Evolutionary conservation across 2,113 vertebrate genomes (phyloP).

Genomic region (Sterna hirundo): DNA sequence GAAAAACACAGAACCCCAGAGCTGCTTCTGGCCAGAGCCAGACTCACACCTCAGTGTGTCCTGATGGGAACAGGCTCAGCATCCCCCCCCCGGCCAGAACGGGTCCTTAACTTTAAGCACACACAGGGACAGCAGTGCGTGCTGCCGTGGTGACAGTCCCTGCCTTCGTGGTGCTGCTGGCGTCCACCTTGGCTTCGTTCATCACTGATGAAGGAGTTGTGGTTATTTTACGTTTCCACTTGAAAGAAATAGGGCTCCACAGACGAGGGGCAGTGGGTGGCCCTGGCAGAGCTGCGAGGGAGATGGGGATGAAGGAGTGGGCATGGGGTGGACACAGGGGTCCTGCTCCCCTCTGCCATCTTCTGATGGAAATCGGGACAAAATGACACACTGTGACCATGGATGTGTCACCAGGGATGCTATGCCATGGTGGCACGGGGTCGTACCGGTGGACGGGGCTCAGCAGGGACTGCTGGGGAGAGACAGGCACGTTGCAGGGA

Average conservation of each 20-base stretch:
- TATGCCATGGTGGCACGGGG: background rate
- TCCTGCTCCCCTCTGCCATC: background rate
- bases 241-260: background rate
- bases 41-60: background rate
- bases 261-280: background rate
- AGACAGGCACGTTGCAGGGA: rapidly evolving
- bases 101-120: background rate
- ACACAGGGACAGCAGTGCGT: background rate
- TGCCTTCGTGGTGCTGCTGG: rapidly evolving
- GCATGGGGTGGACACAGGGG: no score
- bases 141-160: background rate
- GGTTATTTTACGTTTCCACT: background rate
- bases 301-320: background rate
- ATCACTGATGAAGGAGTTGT: background rate
- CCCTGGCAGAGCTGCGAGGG: background rate
- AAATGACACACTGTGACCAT: background rate
- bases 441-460: rapidly evolving
- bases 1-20: background rate
- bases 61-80: background rate
- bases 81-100: background rate
- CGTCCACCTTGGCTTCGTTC: rapidly evolving
- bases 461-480: background rate
- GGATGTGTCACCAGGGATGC: background rate
- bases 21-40: background rate
- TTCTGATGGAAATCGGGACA: background rate